Percentiles rank a stretch among this genome's conserved stretches.
Conservation (phyloP, 1,140 invertebrate species). For the Drosophila oshimai region DNA sequence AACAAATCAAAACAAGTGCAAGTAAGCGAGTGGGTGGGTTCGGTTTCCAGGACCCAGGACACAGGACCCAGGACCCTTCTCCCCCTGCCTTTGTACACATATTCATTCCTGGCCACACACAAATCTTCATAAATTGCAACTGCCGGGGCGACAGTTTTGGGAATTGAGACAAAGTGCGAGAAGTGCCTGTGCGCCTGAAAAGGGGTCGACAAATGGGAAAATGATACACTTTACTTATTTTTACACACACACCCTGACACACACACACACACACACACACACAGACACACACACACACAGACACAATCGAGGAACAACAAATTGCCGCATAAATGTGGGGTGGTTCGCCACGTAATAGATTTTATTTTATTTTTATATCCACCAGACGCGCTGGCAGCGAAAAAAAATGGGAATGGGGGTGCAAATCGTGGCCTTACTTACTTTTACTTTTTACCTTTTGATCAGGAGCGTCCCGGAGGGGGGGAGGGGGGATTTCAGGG, state of each 20-base stretch:
- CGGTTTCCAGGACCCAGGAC: too few species aligned
- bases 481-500: constrained; percentile 29
- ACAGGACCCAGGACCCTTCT: too few species aligned
- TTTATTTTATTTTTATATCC: constrained; percentile 81
- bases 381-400: constrained; percentile 28
- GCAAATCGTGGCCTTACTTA: constrained; percentile 53
- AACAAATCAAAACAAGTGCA: constrained; percentile 83
- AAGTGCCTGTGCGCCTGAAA: constrained; percentile 41
- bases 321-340: constrained; percentile 82
- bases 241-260: not conserved
- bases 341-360: constrained; percentile 83
- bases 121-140: constrained; percentile 82
- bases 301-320: constrained; percentile 81
- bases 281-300: constrained; percentile 47
- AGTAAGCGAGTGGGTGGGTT: constrained; percentile 49
- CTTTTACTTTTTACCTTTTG: constrained; percentile 70
- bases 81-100: not conserved
- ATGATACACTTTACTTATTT: constrained; percentile 80
- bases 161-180: constrained; percentile 79
- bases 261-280: not conserved
- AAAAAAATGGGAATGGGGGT: not conserved
- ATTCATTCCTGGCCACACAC: constrained; percentile 57
- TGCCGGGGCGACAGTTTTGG: constrained; percentile 63
- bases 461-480: not conserved
- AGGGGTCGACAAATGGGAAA: constrained; percentile 81